A percentile compares a stretch with the other conserved stretches of the same genome.
Conservation (phyloP, 2,113 vertebrate species). For the Phalacrocorax carbo region DNA sequence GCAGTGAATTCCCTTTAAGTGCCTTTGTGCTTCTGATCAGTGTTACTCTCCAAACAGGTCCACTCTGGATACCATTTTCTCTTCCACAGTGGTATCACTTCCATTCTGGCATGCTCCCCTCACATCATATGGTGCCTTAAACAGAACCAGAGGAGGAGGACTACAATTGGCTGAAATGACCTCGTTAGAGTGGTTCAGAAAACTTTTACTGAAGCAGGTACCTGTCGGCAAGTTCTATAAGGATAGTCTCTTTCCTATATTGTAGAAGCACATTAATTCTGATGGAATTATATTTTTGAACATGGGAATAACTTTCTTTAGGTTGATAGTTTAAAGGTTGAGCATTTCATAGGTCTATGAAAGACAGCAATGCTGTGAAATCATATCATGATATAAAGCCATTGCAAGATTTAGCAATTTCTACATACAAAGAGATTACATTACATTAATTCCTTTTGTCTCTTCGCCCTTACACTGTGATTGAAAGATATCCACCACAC, state of each 20-base stretch:
- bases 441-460: background rate
- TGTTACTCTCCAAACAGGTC: background rate
- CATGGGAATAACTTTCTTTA: background rate
- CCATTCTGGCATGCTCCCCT: background rate
- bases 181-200: background rate
- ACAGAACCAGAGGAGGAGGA: background rate
- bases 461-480: background rate
- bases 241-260: background rate
- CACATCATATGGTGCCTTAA: background rate
- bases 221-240: background rate
- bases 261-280: background rate
- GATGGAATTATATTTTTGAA: background rate
- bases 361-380: background rate
- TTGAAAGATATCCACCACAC: background rate
- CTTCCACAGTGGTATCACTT: background rate
- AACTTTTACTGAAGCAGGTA: background rate
- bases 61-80: background rate
- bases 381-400: background rate
- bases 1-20: background rate
- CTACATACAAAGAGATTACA: background rate
- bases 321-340: background rate
- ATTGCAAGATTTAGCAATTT: background rate
- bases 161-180: background rate
- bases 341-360: background rate
- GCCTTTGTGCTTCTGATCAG: background rate